These are phyloP conservation scores for Craseonycteris thonglongyai DNA, from an alignment of 2,113 vertebrate genomes.

Conservation along the genomic window DNA sequence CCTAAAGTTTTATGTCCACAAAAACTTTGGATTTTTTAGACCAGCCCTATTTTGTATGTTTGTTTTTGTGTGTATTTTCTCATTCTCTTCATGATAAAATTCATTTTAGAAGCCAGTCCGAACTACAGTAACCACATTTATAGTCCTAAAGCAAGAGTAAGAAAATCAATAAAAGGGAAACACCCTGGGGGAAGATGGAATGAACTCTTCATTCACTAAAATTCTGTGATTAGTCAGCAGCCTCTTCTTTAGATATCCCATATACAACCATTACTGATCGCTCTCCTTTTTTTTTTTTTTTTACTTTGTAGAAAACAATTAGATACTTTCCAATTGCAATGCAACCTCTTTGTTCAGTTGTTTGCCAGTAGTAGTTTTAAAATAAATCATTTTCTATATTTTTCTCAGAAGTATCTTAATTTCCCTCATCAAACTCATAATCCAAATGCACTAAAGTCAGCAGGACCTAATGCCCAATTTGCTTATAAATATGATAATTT, in stretches of 20 bases:
- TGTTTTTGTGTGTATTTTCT: not conserved
- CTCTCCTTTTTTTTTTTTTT: not conserved
- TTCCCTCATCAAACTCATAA: slow-evolving; percentile 69
- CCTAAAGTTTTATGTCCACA: not conserved
- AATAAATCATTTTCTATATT: slow-evolving; percentile 26
- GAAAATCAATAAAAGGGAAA: not conserved
- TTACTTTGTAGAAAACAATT: not conserved
- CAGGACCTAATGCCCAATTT: slow-evolving; percentile 73
- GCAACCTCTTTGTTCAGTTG: not conserved
- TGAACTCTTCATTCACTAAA: not conserved
- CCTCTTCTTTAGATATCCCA: not conserved
- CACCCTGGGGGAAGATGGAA: not conserved
- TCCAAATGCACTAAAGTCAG: slow-evolving; percentile 71
- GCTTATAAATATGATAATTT: slow-evolving; percentile 67
- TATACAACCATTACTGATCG: not conserved
- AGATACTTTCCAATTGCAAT: not conserved
- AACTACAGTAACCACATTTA: not conserved
- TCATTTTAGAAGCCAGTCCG: not conserved
- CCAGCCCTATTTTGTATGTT: not conserved
- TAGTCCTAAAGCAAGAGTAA: not conserved
- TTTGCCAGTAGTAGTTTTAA: not conserved
- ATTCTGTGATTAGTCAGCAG: not conserved
- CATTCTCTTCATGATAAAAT: not conserved
- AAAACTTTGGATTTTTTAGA: not conserved
- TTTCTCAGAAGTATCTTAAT: slow-evolving; percentile 66